A percentile compares a stretch with the other conserved stretches of the same genome.
Conservation (phyloP, 2,797 vertebrate species). For the Morelia viridis region DNA sequence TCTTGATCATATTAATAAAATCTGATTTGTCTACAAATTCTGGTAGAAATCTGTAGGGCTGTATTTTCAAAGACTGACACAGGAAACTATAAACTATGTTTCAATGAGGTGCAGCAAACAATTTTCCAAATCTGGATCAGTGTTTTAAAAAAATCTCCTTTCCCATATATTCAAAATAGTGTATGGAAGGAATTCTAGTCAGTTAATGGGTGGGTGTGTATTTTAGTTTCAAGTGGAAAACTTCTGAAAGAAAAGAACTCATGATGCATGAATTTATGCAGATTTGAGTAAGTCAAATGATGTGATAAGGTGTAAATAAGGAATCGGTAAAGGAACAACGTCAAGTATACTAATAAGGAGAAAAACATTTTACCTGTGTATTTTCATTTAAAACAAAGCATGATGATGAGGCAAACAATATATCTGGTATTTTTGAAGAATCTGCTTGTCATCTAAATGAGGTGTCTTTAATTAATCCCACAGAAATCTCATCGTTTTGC, state of each 20-base stretch:
- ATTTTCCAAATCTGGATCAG: background rate
- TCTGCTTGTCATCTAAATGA: conserved; percentile 45
- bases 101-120: background rate
- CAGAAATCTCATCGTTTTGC: conserved; percentile 20
- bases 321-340: conserved; percentile 18
- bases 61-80: too few relatives aligned
- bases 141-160: background rate
- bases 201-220: background rate
- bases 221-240: conserved; percentile 14
- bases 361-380: conserved; percentile 19
- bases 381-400: conserved; percentile 13
- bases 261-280: background rate
- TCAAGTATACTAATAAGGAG: conserved; percentile 5
- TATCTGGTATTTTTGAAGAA: conserved; percentile 36
- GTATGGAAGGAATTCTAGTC: background rate
- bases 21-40: background rate
- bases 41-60: background rate
- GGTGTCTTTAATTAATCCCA: conserved; percentile 41
- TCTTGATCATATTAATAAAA: background rate
- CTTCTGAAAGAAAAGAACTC: background rate
- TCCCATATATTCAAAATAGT: background rate
- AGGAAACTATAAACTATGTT: background rate
- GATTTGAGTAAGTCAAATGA: background rate
- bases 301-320: conserved; percentile 13
- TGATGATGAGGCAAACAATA: background rate